Evolutionary conservation across 2,888 invertebrate genomes (phyloP), one percentile per base, ranked within the genome.

Genomic region (Mythimna vitellina): DNA sequence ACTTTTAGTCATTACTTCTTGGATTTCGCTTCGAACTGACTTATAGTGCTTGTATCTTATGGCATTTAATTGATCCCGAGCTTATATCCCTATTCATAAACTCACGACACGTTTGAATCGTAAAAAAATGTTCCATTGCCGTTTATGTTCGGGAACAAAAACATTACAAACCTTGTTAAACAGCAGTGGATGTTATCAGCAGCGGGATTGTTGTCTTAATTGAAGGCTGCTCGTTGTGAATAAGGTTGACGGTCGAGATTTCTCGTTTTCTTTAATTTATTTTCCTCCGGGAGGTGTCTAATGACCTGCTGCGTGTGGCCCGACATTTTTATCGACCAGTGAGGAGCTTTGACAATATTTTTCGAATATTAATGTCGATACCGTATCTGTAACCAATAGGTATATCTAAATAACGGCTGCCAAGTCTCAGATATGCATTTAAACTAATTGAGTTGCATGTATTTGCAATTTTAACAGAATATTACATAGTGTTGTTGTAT

Each of bases 181-280:
- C 29, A 53, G 86, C 85, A 81, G 79, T 90, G 90, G 71, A 85
- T 70, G 61, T 17, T 42, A 62, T 74, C n/a, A 20, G 46, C 73
- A 70, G 72, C 70, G 66, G 62, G 42, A 76, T 58, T 62, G 62
- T 83, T 67, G 78, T 77, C 60, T 78, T 82, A 83, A 89, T 83
- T 87, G 84, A 87, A 86, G 82, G 84, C 82, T 87, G 83, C 81
- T 82, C 83, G 84, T 86, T 81, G 87, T 89, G 90, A 91, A 93
- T 93, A 91, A 91, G 93, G 92, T 91, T 90, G 91, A 90, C 87
- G 91, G 90, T 90, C 91, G 91, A 93, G 94, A 93, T 94, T 94
- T 94, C 95, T 95, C 94, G 95, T 96, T 94, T 94, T 92, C 91
- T 94, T 95, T 94, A 94, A 95, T 96, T 96, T 96, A 96, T 96